Base-by-base conservation (phyloP, 23 tunicate genomes). In the Halocynthia roretzi region DNA sequence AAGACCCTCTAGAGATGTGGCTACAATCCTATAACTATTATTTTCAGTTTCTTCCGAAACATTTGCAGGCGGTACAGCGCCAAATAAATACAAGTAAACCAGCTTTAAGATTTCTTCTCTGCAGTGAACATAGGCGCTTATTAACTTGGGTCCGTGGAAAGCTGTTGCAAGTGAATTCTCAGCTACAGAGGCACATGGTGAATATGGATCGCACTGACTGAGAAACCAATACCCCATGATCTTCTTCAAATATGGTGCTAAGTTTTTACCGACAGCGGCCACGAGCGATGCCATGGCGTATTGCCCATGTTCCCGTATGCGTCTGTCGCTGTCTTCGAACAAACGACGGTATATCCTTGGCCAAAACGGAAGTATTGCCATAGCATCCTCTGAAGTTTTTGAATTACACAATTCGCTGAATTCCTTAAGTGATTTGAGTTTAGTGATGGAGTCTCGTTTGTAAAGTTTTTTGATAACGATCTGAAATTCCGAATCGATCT, bases 151-250 rank as follows among this genome's bases (percentile, higher is more conserved):
- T 6, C 80, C 56, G 6, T 84, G 82, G 79, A 92, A 92, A 14
- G 98, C 98, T 65, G 51, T 21, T 8, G 15, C 15, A 71, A 92
- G 81, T 51, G 82, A 84, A 23, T 57, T 54, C 11, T 56, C 51
- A 7, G 98, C 98, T 10, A 85, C 74, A 9, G 81, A 52, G 15
- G 87, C 74, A 18, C 85, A 83, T 7, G 88, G 87, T 7, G 98
- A 78, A 77, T 92, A 83, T 50, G 85, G n/a, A 74, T 92, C 98
- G 82, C 91, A 62, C 56, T 78, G 85, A 17, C 84, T 69, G 11
- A 92, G 62, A 85, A 90, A 92, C 98, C 98, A 92, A 50, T 76
- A 65, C 14, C 98, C 98, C 70, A 92, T 85, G 56, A 92, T 50
- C 8, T 71, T 67, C 56, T 86, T 92, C 22, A 92, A 53, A 79